phyloP scores from a whole-genome alignment of 2,888 invertebrate genomes.

The Acanthosoma haemorrhoidale region DNA sequence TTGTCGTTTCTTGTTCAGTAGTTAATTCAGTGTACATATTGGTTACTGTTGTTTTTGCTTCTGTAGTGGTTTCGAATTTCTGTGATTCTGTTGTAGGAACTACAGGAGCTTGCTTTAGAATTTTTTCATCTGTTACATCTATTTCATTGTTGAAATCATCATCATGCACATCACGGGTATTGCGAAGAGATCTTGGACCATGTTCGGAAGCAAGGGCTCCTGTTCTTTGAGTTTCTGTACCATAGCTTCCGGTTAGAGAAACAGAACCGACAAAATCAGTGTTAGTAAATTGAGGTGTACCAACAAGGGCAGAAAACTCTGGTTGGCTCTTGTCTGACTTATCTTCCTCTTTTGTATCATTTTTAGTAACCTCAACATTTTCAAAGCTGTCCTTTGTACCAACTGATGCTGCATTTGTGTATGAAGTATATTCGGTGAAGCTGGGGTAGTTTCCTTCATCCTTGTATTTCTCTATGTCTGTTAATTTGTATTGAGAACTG shows the following conservation, averaged over 20 bases:
- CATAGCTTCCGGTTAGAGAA: conserved; percentile 39
- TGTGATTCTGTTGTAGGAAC: conserved; percentile 2
- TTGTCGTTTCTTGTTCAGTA: conserved; percentile 28
- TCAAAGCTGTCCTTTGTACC: conserved; percentile 32
- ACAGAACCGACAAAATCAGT: conserved; percentile 38
- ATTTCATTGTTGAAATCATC: conserved; percentile 39
- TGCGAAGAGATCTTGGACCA: conserved; percentile 47
- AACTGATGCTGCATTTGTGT: conserved; percentile 40
- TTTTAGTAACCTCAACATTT: conserved; percentile 8
- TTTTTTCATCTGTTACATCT: conserved; percentile 22
- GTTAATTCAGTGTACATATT: conserved; percentile 7
- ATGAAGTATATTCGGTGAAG: conserved; percentile 39
- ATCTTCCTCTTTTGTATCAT: conserved; percentile 33
- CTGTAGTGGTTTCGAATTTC: conserved; percentile 14
- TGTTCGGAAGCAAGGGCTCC: conserved; percentile 47
- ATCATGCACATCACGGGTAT: conserved; percentile 39
- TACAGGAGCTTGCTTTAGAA: neutral
- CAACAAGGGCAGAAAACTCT: conserved; percentile 38
- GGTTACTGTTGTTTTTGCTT: conserved; percentile 22
- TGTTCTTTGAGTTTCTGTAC: conserved; percentile 38
- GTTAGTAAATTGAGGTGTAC: conserved; percentile 35
- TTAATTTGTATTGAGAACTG: conserved; percentile 34
- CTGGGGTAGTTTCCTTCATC: conserved; percentile 34
- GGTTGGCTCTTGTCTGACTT: conserved; percentile 41
- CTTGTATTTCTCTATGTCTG: conserved; percentile 20